These are phyloP conservation scores for Ricordea florida DNA, from an alignment of 92 coral and sea anemone genomes.

Conservation along the genomic window DNA sequence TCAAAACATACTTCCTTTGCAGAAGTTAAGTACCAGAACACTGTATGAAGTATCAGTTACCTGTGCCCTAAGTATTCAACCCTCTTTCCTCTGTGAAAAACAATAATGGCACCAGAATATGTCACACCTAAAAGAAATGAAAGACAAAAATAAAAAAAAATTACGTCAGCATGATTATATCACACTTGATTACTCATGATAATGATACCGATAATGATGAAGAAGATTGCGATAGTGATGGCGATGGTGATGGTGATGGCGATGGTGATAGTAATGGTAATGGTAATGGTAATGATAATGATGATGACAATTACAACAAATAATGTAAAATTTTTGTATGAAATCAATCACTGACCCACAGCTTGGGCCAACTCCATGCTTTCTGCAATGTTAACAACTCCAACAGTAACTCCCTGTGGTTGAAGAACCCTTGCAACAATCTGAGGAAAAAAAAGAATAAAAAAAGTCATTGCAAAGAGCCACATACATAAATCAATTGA, in stretches of 20 bases:
- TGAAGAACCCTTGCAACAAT: slow-evolving; percentile 80
- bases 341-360: slow-evolving; percentile 70
- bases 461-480: no score
- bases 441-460: slow-evolving; percentile 42
- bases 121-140: slow-evolving; percentile 59
- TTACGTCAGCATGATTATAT: not conserved
- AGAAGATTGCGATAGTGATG: no score
- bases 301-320: no score
- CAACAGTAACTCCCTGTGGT: slow-evolving; percentile 86
- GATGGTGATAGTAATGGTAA: no score
- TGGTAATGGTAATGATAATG: no score
- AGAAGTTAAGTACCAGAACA: not conserved
- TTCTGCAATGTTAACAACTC: slow-evolving; percentile 65
- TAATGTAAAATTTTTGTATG: no score
- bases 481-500: no score
- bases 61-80: slow-evolving; percentile 88
- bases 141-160: not conserved
- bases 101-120: slow-evolving; percentile 80
- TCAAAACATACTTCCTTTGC: not conserved
- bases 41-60: not conserved
- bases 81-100: slow-evolving; percentile 78
- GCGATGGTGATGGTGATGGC: no score
- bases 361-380: slow-evolving; percentile 64
- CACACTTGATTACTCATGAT: no score
- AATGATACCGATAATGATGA: no score